Percentiles rank a stretch among this genome's conserved stretches.
Evolutionary conservation across 2,888 invertebrate species (phyloP).

Genomic region (Brenthis ino): DNA sequence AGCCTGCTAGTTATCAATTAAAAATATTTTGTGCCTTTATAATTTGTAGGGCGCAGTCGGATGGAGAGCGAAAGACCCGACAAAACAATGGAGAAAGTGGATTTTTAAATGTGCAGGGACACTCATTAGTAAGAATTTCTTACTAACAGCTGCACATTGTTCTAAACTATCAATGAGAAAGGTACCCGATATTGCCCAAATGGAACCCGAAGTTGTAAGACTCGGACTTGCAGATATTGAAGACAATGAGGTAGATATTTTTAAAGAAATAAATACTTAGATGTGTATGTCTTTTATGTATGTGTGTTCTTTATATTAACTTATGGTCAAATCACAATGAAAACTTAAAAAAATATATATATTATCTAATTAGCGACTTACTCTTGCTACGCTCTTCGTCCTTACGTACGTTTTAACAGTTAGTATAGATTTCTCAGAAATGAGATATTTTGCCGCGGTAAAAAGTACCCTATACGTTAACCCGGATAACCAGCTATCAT

Average conservation of each 20-base stretch:
- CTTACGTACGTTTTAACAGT: too few species aligned
- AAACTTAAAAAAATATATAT: too few species aligned
- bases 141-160: conserved; percentile 87
- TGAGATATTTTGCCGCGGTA: too few species aligned
- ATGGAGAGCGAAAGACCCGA: conserved; percentile 44
- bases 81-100: conserved; percentile 42
- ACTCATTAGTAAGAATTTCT: conserved; percentile 82
- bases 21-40: not conserved
- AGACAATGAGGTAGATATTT: conserved; percentile 21
- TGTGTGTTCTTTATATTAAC: too few species aligned
- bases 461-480: too few species aligned
- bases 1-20: not conserved
- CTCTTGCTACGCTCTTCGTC: too few species aligned
- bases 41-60: conserved; percentile 51
- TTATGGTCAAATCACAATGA: too few species aligned
- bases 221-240: conserved; percentile 48
- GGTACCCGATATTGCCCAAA: conserved; percentile 39
- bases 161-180: conserved; percentile 35
- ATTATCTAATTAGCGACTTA: too few species aligned
- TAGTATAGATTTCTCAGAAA: too few species aligned
- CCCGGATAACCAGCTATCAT: too few species aligned
- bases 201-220: conserved; percentile 50
- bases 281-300: not conserved
- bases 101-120: conserved; percentile 83
- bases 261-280: not conserved